Percentiles rank a stretch among this genome's conserved stretches.
phyloP scores from a whole-genome alignment of 1,140 invertebrate species.

The Notospermus geniculatus region DNA sequence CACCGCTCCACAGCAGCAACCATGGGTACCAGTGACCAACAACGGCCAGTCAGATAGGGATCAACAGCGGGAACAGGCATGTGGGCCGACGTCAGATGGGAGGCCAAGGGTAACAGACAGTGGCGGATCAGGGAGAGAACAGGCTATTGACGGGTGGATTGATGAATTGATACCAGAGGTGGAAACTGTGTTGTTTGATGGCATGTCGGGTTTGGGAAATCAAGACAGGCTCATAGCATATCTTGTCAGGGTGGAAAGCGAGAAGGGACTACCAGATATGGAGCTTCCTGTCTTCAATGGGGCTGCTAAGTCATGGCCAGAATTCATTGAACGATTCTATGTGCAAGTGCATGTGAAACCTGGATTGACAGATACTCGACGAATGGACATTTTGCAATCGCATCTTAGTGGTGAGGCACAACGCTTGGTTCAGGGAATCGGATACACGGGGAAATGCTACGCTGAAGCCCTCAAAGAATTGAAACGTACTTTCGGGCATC shows the following conservation, averaged over 20 bases:
- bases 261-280: neutral
- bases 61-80: too few relatives aligned
- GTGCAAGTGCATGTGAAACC: neutral
- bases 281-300: slow-evolving; percentile 3
- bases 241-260: neutral
- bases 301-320: neutral
- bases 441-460: neutral
- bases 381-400: slow-evolving; percentile 3
- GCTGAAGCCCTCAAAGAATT: neutral
- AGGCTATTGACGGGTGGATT: too few relatives aligned
- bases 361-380: neutral
- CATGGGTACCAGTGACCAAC: too few relatives aligned
- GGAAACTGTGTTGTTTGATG: too few relatives aligned
- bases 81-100: too few relatives aligned
- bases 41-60: too few relatives aligned
- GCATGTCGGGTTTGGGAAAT: too few relatives aligned
- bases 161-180: too few relatives aligned
- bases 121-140: too few relatives aligned
- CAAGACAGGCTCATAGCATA: too few relatives aligned
- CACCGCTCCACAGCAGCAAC: too few relatives aligned
- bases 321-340: slow-evolving; percentile 6
- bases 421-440: neutral
- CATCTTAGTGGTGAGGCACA: neutral
- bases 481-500: neutral
- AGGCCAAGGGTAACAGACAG: too few relatives aligned